A percentile compares a stretch with the other conserved stretches of the same genome.
phyloP scores from a whole-genome alignment of 1,140 invertebrate species.

The Cydia pomonella region DNA sequence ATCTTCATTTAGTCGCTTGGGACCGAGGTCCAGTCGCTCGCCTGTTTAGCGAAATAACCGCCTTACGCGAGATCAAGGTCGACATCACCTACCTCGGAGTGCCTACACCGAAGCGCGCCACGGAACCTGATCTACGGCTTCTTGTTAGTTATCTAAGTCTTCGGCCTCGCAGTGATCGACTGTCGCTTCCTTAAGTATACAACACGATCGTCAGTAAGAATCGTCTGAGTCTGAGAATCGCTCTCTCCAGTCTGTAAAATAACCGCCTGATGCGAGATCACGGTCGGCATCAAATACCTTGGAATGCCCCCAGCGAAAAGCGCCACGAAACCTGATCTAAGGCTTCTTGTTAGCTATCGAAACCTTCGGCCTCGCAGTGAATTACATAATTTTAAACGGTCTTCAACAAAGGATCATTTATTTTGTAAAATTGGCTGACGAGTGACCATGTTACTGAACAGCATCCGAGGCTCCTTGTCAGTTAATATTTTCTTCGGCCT shows the following conservation, averaged over 20 bases:
- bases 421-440: too few species aligned
- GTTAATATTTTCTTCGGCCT: too few species aligned
- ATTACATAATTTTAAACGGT: too few species aligned
- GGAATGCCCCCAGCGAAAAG: conserved; percentile 37
- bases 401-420: too few species aligned
- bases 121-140: neutral
- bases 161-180: neutral
- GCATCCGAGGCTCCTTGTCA: conserved; percentile 53
- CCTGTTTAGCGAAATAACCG: conserved; percentile 77
- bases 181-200: neutral
- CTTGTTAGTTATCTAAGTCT: neutral
- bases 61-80: conserved; percentile 49
- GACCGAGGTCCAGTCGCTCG: conserved; percentile 67
- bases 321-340: neutral
- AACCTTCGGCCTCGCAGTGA: neutral
- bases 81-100: conserved; percentile 37
- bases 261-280: conserved; percentile 61
- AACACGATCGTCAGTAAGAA: neutral
- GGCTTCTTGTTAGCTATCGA: neutral
- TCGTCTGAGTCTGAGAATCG: too few species aligned
- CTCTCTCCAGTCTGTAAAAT: conserved; percentile 79
- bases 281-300: conserved; percentile 36
- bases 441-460: conserved; percentile 78
- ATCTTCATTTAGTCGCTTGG: too few species aligned
- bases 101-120: conserved; percentile 31